A percentile compares a stretch with the other conserved stretches of the same genome.
phyloP scores from a whole-genome alignment of 2,888 invertebrate species.

The Zootermopsis nevadensis region DNA sequence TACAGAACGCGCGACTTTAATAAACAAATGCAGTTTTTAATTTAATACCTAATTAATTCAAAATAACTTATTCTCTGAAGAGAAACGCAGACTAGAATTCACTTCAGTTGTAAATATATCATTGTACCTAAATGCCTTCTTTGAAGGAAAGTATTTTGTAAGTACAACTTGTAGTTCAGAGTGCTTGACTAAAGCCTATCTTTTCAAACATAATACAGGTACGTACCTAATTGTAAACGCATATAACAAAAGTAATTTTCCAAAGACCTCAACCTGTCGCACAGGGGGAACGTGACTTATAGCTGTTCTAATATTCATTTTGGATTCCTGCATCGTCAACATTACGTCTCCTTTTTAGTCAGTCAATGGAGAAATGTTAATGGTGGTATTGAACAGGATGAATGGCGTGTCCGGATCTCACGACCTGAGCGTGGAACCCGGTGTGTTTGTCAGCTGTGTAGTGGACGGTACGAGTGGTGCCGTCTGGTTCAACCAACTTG shows the following conservation, averaged over 20 bases:
- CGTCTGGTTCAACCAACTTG: slow-evolving; percentile 42
- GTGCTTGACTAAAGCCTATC: too few species aligned
- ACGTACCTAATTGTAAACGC: too few species aligned
- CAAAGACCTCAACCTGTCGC: not conserved
- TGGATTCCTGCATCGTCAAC: not conserved
- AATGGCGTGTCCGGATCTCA: slow-evolving; percentile 70
- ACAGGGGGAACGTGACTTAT: not conserved
- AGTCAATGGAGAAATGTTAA: not conserved
- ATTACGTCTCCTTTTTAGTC: not conserved
- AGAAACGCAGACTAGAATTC: not conserved
- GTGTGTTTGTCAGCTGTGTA: slow-evolving; percentile 67
- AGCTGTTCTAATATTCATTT: not conserved
- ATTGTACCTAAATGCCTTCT: too few species aligned
- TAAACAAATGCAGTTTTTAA: too few species aligned
- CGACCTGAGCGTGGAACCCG: slow-evolving; percentile 68
- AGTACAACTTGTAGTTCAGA: too few species aligned
- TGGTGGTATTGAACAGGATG: slow-evolving; percentile 61
- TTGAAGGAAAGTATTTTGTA: too few species aligned
- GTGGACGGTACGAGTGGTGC: slow-evolving; percentile 64
- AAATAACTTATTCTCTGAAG: not conserved
- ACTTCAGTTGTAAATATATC: not conserved
- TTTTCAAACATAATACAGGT: too few species aligned
- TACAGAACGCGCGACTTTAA: too few species aligned
- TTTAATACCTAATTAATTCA: too few species aligned
- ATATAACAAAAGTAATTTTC: too few species aligned